These are phyloP conservation scores for Girardia tigrina DNA, from an alignment of 2,888 invertebrate genomes.

Conservation along the genomic window DNA sequence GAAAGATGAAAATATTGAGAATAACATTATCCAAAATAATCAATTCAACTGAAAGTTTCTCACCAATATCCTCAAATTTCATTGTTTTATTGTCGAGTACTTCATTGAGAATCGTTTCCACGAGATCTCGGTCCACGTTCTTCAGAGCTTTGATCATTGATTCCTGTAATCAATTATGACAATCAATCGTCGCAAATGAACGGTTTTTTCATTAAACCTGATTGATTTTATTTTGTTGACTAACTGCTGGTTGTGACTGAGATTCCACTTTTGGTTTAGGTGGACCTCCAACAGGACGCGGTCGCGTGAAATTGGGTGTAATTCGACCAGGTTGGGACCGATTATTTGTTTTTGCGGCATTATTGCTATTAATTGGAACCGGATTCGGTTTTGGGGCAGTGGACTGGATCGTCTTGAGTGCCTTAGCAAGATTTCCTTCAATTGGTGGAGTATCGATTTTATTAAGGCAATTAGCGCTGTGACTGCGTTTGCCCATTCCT, in stretches of 20 bases:
- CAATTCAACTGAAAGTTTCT: too few species aligned
- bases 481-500: not conserved
- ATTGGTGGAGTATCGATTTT: not conserved
- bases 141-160: not conserved
- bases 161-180: not conserved
- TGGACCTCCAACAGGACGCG: not conserved
- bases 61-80: slow-evolving; percentile 31
- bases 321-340: not conserved
- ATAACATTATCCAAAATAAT: too few species aligned
- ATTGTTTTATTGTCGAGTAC: slow-evolving; percentile 24
- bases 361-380: not conserved
- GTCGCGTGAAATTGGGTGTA: not conserved
- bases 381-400: not conserved
- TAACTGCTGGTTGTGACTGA: not conserved
- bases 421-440: slow-evolving; percentile 9
- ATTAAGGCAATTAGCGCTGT: not conserved
- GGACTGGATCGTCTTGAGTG: not conserved
- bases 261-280: not conserved
- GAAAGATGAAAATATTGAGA: too few species aligned
- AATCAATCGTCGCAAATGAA: too few species aligned
- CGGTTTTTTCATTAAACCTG: too few species aligned
- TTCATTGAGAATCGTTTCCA: slow-evolving; percentile 26
- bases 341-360: not conserved
- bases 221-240: not conserved
- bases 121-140: slow-evolving; percentile 18